Evolutionary conservation across 2,797 vertebrate species (phyloP).

Genomic region (Sebastes kiyomatsui): DNA sequence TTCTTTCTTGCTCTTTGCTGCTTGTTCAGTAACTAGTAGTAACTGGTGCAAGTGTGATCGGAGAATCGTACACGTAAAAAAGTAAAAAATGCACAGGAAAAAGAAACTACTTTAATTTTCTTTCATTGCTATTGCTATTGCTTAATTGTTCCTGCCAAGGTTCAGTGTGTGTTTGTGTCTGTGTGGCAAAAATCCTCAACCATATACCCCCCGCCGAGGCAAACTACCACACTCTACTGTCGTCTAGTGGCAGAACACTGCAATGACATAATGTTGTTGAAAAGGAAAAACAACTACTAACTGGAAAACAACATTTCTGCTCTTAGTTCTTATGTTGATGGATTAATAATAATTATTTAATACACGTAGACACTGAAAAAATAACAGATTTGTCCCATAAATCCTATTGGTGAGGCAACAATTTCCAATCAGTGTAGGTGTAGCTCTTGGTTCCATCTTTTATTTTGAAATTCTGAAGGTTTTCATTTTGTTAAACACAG

Average conservation of each 20-base stretch:
- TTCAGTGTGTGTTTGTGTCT: background rate
- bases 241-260: background rate
- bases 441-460: background rate
- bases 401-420: background rate
- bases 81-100: background rate
- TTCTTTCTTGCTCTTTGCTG: background rate
- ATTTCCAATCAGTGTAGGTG: background rate
- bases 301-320: background rate
- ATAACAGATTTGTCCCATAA: background rate
- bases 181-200: background rate
- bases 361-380: background rate
- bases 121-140: background rate
- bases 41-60: background rate
- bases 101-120: background rate
- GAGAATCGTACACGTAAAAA: background rate
- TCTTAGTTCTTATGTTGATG: background rate
- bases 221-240: constrained; percentile 19
- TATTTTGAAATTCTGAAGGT: background rate
- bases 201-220: background rate
- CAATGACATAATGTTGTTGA: background rate
- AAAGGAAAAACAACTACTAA: background rate
- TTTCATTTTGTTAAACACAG: background rate
- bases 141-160: background rate
- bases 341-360: background rate
- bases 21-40: background rate